Evolutionary conservation across 2,888 invertebrate species (phyloP).

Genomic region (Tubulanus polymorphus): DNA sequence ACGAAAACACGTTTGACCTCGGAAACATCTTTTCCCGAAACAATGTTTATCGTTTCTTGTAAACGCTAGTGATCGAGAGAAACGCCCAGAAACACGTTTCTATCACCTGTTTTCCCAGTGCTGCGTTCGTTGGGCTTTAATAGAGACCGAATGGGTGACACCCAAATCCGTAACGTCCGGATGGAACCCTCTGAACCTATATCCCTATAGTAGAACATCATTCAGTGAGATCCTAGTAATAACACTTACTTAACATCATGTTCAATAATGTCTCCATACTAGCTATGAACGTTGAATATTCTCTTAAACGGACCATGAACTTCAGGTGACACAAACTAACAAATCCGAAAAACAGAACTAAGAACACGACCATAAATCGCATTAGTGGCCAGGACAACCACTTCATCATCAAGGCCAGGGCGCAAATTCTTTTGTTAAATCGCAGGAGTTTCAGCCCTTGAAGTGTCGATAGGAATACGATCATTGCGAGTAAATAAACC

Average conservation of each 20-base stretch:
- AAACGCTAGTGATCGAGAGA: too few relatives aligned
- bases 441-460: slow-evolving; percentile 47
- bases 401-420: slow-evolving; percentile 40
- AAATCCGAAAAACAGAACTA: slow-evolving; percentile 26
- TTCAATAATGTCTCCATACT: slow-evolving; percentile 41
- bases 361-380: slow-evolving; percentile 45
- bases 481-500: slow-evolving; percentile 46
- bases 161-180: too few relatives aligned
- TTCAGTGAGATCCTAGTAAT: too few relatives aligned
- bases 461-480: slow-evolving; percentile 50
- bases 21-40: too few relatives aligned
- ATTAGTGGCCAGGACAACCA: slow-evolving; percentile 36
- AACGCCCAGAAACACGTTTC: too few relatives aligned
- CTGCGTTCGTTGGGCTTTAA: too few relatives aligned
- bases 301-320: slow-evolving; percentile 23
- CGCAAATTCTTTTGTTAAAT: slow-evolving; percentile 20
- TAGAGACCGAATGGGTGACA: too few relatives aligned
- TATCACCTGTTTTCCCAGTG: too few relatives aligned
- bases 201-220: too few relatives aligned
- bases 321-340: slow-evolving; percentile 29
- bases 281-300: slow-evolving; percentile 30
- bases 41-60: too few relatives aligned
- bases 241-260: slow-evolving; percentile 45
- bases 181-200: too few relatives aligned
- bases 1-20: too few relatives aligned